These are phyloP conservation scores for Mythimna pallens DNA, from an alignment of 2,888 invertebrate species.

Conservation along the genomic window DNA sequence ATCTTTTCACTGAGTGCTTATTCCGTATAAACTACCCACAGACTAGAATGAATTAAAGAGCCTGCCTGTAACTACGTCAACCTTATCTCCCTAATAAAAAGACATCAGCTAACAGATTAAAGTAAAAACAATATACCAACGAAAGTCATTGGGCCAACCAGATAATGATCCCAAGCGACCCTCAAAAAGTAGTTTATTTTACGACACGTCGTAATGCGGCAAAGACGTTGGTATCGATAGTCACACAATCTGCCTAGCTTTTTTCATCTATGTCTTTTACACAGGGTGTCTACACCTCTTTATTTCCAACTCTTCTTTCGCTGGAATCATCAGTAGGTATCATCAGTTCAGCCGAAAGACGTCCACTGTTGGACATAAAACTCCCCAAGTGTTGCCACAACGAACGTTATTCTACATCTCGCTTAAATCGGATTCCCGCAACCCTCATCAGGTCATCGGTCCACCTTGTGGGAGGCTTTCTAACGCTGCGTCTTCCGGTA, in stretches of 20 bases:
- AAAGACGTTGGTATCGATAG: constrained; percentile 17
- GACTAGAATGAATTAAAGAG: not conserved
- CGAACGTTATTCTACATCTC: too few species aligned
- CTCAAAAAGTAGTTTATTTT: constrained; percentile 50
- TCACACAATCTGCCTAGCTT: not conserved
- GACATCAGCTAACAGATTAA: constrained; percentile 10
- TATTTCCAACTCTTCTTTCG: too few species aligned
- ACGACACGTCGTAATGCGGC: constrained; percentile 46
- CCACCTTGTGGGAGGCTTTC: too few species aligned
- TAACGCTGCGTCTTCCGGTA: too few species aligned
- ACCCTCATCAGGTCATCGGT: too few species aligned
- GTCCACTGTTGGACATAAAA: too few species aligned
- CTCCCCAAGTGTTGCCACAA: too few species aligned
- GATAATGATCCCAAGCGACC: constrained; percentile 41
- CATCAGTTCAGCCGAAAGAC: too few species aligned
- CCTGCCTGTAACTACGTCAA: not conserved
- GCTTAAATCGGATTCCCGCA: too few species aligned
- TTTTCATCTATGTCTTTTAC: too few species aligned
- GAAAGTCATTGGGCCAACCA: constrained; percentile 12
- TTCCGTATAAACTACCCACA: not conserved
- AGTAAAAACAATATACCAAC: constrained; percentile 20
- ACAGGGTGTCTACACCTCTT: too few species aligned
- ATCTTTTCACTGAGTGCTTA: not conserved
- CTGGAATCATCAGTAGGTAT: too few species aligned
- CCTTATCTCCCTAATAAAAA: constrained; percentile 7